Base-by-base conservation (phyloP, 2,797 vertebrate genomes). In the Cynodonichthys magdalenae region DNA sequence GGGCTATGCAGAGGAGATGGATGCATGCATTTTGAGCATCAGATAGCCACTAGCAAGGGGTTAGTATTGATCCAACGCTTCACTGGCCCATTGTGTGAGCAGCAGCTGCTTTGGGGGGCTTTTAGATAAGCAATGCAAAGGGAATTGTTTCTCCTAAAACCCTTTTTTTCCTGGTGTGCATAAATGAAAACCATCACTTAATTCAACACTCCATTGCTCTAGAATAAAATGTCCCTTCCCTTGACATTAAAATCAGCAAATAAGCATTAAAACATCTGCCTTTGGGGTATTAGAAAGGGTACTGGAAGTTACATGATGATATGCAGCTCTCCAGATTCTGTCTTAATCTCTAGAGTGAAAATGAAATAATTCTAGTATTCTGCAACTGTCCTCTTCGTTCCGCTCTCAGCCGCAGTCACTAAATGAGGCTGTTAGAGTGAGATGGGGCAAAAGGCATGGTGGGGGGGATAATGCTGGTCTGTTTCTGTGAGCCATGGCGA, bases 1-100 rank as follows among this genome's bases (percentile, higher is more conserved):
- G 76, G 88, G 84, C 92, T 88, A 93, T 93, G 90, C 89, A 92
- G 90, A 91, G 72, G 87, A 92, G 90, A 91, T 90, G 87, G 90
- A 92, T 93, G 89, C 88, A 71, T 89, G 86, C 86, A 89, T 90
- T 91, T 90, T 88, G 83, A 89, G 80, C 87, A 92, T 91, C 92
- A 92, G 92, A 93, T 93, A 92, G 90, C 91, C 89, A 80, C 88
- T 67, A 87, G 89, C 85, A 85, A 63, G 88, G 36, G 91, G 88
- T 91, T 86, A 86, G 89, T 93, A 94, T 94, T 93, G 92, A 94
- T 93, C 92, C 89, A 88, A 88, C 62, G 89, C 90, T 90, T 90
- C 89, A 89, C 74, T 90, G 90, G 89, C 82, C 83, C 83, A 90
- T 90, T 92, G 89, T 90, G 86, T 85, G 82, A 85, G 87, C 79